phyloP scores from a whole-genome alignment of 2,113 vertebrate species.

The Cyanocitta stelleri region DNA sequence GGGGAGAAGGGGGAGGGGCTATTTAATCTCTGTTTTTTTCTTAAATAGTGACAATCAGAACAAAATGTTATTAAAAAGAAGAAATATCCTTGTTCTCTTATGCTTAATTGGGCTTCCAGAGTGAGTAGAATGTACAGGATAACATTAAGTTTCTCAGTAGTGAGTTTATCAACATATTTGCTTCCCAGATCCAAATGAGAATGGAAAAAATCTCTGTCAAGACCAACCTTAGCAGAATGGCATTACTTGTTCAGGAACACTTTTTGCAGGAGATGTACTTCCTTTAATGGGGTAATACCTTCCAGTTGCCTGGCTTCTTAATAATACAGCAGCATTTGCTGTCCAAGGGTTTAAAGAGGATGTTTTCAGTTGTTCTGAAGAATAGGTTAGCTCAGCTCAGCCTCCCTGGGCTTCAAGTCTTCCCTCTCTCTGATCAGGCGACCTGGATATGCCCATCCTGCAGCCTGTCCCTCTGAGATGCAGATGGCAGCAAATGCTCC shows the following conservation, averaged over 20 bases:
- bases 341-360: not conserved
- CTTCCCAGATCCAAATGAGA: not conserved
- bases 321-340: not conserved
- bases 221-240: not conserved
- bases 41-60: not conserved
- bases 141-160: not conserved
- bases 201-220: not conserved
- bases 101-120: not conserved
- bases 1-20: not conserved
- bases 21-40: not conserved
- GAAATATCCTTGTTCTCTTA: not conserved
- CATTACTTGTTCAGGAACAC: not conserved
- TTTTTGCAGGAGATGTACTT: not conserved
- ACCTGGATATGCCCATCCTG: not conserved
- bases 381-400: not conserved
- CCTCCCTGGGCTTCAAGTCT: not conserved
- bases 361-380: not conserved
- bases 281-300: not conserved
- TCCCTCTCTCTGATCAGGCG: not conserved
- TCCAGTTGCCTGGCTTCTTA: not conserved
- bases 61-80: not conserved
- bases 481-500: not conserved
- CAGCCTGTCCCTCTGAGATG: not conserved
- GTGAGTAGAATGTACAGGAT: not conserved
- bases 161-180: not conserved